These are phyloP conservation scores for Bemisia tabaci DNA, from an alignment of 1,140 invertebrate genomes.

Conservation along the genomic window DNA sequence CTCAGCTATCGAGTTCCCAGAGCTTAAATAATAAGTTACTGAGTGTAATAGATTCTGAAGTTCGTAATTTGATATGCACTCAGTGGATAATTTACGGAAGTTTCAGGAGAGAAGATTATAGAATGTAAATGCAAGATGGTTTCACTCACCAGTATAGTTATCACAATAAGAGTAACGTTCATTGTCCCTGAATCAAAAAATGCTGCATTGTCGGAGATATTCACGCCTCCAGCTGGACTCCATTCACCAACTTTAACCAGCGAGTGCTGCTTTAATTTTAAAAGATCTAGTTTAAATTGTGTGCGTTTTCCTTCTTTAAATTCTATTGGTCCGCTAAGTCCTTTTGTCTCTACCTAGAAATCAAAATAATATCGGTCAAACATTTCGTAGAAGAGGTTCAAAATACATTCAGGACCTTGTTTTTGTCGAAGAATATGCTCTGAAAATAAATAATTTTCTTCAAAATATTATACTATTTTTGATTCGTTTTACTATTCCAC, in stretches of 20 bases:
- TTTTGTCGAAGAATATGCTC: no score
- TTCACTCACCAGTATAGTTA: conserved; percentile 52
- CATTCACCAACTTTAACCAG: conserved; percentile 54
- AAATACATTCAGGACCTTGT: no score
- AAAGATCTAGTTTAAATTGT: conserved; percentile 59
- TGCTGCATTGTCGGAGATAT: conserved; percentile 41
- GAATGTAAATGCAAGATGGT: no score
- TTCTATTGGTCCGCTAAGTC: conserved; percentile 58
- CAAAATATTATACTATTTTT: no score
- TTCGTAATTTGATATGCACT: no score
- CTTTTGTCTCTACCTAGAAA: conserved; percentile 53
- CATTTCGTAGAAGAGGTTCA: background rate
- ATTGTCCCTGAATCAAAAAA: conserved; percentile 42
- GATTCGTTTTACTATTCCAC: no score
- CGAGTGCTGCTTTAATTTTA: conserved; percentile 56
- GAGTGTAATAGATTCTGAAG: no score
- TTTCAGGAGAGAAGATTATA: no score
- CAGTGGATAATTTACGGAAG: no score
- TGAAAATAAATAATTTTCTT: no score
- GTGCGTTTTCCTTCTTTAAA: conserved; percentile 62
- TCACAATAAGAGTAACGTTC: conserved; percentile 49
- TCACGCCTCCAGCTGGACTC: conserved; percentile 38
- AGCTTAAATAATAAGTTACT: no score
- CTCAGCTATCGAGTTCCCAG: no score
- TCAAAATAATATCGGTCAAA: background rate